Evolutionary conservation across 2,113 vertebrate genomes (phyloP).

Genomic region (Notechis scutatus): DNA sequence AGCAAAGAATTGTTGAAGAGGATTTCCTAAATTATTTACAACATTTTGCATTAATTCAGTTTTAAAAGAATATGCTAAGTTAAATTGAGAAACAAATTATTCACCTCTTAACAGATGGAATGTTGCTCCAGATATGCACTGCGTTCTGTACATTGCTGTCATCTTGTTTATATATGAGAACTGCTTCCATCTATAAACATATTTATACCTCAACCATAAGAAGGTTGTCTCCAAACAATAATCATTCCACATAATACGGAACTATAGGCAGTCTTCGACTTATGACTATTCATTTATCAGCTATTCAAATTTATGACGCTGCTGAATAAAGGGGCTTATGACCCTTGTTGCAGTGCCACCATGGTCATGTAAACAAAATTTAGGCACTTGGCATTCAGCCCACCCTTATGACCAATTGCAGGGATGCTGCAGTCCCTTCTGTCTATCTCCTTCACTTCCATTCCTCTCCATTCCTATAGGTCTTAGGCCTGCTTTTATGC

Average conservation of each 20-base stretch:
- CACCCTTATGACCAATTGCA: neutral
- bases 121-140: slow-evolving; percentile 18
- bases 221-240: neutral
- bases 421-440: neutral
- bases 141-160: neutral
- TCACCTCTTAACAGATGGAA: slow-evolving; percentile 37
- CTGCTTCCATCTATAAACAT: slow-evolving; percentile 5
- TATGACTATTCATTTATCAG: neutral
- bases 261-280: neutral
- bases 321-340: neutral
- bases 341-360: neutral
- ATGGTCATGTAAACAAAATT: neutral
- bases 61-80: neutral
- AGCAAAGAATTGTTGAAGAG: neutral
- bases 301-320: neutral
- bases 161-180: neutral
- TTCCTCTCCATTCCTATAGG: neutral
- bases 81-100: neutral
- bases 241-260: fast-evolving
- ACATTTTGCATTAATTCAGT: neutral
- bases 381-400: neutral
- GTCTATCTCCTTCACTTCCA: neutral
- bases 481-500: neutral
- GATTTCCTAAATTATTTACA: neutral
- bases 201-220: neutral